These are phyloP conservation scores for Chymomyza amoena DNA, from an alignment of 2,888 invertebrate species.

Conservation along the genomic window DNA sequence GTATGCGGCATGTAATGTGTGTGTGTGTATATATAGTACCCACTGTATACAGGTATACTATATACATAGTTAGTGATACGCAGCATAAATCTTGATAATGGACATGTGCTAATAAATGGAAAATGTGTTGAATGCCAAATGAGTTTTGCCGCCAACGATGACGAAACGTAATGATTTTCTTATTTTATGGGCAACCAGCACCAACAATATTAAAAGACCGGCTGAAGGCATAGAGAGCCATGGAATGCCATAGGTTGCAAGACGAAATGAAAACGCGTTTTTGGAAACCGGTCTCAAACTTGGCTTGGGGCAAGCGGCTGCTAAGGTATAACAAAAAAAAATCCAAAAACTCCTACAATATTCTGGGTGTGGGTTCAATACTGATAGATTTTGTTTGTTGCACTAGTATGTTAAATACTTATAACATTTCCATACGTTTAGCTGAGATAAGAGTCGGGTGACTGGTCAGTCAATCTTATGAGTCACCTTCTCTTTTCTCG, in stretches of 20 bases:
- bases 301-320: not conserved
- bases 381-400: not conserved
- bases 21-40: not conserved
- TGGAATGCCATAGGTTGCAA: not conserved
- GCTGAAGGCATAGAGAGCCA: not conserved
- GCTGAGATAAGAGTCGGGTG: not conserved
- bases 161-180: slow-evolving; percentile 27
- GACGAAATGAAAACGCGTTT: not conserved
- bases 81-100: slow-evolving; percentile 59
- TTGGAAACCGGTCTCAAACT: not conserved
- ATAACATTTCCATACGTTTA: not conserved
- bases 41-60: not conserved
- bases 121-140: slow-evolving; percentile 66
- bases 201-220: not conserved
- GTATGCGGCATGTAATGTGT: slow-evolving; percentile 15
- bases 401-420: too few relatives aligned
- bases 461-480: not conserved
- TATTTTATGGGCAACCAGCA: slow-evolving; percentile 9
- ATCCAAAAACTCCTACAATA: not conserved
- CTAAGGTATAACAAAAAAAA: not conserved
- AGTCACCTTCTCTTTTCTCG: not conserved
- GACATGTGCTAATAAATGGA: slow-evolving; percentile 20
- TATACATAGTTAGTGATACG: not conserved
- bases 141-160: slow-evolving; percentile 40
- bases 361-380: not conserved